Base-by-base conservation (phyloP, 2,888 invertebrate genomes). In the Agrilus cyanescens region DNA sequence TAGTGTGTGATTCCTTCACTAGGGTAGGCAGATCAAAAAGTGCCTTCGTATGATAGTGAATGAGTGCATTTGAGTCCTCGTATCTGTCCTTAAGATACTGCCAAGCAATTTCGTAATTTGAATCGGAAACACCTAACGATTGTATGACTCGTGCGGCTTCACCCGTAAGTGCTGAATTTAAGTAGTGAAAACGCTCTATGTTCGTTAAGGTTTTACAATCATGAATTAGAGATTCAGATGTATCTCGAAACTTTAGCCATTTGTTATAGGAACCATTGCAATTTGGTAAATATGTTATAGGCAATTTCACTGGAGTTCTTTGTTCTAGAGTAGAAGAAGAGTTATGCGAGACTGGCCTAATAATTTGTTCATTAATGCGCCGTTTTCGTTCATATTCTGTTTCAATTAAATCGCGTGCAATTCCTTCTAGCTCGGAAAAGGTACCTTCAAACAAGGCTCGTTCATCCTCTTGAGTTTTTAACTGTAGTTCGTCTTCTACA, bases 111-210 rank as follows among this genome's bases (percentile, higher is more conserved):
- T 12, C 16, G 13, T 45, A 45, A 43, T 45, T 39, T 12, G 32
- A 33, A 7, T 37, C 20, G 6, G 41, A 37, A 25, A 45, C 25
- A 32, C 38, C 20, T 29, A 43, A 20, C 18, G 37, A 29, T 12
- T 46, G 25, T 13, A 44, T 44, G 7, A 36, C 29, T 32, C 38
- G 16, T 18, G 18, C 34, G n/a, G 46, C 46, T 18, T 44, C 46
- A 13, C 32, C 25, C 7, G 10, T 12, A 13, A 46, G 39, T 30
- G 37, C 39, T 30, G 43, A 39, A 20, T 44, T 46, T 37, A 46
- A 40, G 37, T 46, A 44, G 15, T 46, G 43, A 34, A 46, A 43
- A 40, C 43, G 43, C 30, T 44, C 33, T 16, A 43, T 40, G 10
- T 46, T 32, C 10, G 39, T 15, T 8, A 46, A 40, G 10, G 13